Base-by-base conservation (phyloP, 2,888 invertebrate species). In the Chymomyza amoena region DNA sequence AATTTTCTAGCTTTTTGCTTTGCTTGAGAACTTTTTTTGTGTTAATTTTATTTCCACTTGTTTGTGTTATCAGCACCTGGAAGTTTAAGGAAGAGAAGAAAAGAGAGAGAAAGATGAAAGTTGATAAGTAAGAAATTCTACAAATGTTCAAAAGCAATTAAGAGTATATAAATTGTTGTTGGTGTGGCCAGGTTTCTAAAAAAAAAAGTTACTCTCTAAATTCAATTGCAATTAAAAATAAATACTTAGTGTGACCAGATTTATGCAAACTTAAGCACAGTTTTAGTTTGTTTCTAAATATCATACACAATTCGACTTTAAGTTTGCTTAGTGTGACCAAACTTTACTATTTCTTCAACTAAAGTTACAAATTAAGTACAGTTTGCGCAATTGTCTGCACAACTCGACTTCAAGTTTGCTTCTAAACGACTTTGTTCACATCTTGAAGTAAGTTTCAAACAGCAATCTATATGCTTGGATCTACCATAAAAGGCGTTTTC, bases 51-150 rank as follows among this genome's bases (percentile, higher is more conserved):
- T 60, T 65, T 51, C 10, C 76, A 76, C 76, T 72, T 60, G 69
- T 67, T 64, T 67, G 61, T 69, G 72, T 72, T 66, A 73, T 73
- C 74, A 74, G 67, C 74, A 69, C 64, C 74, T 74, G 74, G 10
- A 74, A 74, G 36, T 61, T 20, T 16, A 68, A 6, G 20, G 16
- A 70, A 28, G 61, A 52, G 39, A 6, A 28, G 16, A 70, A 28
- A 64, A 52, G 39, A n/a, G n/a, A 6, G 20, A 25, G 4, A 32
- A 18, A 63, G 69, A 54, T n/a, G 66, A 60, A 62, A 64, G 51
- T 66, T 70, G 2, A 66, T 39, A 63, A 16, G 36, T 28, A 39
- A 28, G 20, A n/a, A 28, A 9, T 61, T 16, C 28, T 6, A 54
- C 54, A 54, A 54, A 54, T 54, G 15, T 54, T 54, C 54, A 54